Percentiles rank a stretch among this genome's conserved stretches.
phyloP scores from a whole-genome alignment of 2,113 vertebrate species.

The Malaclemys terrapin region DNA sequence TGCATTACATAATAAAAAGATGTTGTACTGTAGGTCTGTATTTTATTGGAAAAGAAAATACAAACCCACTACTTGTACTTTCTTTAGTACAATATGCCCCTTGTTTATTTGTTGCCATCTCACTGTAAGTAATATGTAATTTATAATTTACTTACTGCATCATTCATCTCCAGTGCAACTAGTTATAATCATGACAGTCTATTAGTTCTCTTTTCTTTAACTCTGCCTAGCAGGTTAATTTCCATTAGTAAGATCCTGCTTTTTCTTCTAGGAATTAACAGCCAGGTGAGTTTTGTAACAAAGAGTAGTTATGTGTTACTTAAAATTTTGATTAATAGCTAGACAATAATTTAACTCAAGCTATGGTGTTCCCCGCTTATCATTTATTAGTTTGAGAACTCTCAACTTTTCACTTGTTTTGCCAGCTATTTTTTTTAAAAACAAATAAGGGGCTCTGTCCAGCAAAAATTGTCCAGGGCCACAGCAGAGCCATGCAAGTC shows the following conservation, averaged over 20 bases:
- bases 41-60: background rate
- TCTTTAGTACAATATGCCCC: background rate
- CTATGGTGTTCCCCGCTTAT: background rate
- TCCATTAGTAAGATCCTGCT: conserved; percentile 8
- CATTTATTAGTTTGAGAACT: background rate
- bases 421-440: background rate
- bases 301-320: background rate
- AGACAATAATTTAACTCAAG: conserved; percentile 35
- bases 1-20: background rate
- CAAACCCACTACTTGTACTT: background rate
- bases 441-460: background rate
- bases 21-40: background rate
- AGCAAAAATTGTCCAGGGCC: background rate
- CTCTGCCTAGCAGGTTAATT: conserved; percentile 19
- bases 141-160: background rate
- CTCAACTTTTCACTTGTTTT: conserved; percentile 11
- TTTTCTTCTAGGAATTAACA: conserved; percentile 31
- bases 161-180: background rate
- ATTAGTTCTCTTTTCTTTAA: background rate
- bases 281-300: background rate
- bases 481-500: background rate
- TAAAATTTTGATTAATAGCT: conserved; percentile 12
- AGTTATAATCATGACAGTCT: background rate
- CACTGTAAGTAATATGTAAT: background rate
- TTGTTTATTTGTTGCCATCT: background rate